Conservation (phyloP, 2,797 vertebrate genomes). For the Scyliorhinus canicula region DNA sequence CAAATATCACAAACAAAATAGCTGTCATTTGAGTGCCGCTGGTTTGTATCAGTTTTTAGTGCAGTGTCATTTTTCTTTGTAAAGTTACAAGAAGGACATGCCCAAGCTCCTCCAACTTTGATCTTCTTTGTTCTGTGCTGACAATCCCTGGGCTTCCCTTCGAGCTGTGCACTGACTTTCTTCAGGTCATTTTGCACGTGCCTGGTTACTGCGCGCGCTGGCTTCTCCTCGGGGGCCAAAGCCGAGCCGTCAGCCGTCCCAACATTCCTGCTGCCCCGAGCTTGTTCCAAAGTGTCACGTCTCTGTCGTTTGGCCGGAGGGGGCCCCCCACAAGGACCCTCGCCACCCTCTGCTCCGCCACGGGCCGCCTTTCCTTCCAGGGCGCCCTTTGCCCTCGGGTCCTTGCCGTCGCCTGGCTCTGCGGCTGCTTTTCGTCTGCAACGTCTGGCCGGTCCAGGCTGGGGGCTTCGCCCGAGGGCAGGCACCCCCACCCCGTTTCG, state of each 20-base stretch:
- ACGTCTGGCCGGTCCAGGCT: constrained; percentile 37
- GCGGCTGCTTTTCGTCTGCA: constrained; percentile 40
- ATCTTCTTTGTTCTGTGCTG: background rate
- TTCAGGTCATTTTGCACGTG: background rate
- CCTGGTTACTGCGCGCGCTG: background rate
- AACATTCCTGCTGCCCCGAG: constrained; percentile 37
- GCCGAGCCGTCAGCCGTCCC: background rate
- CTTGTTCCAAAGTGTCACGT: constrained; percentile 43
- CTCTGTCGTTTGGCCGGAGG: constrained; percentile 52
- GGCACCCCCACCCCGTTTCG: constrained; percentile 41
- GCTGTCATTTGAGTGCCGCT: constrained; percentile 52
- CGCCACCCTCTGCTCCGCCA: constrained; percentile 43
- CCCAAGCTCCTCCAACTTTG: background rate
- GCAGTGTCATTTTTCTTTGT: constrained; percentile 59
- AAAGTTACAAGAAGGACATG: constrained; percentile 53
- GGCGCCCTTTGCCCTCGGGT: constrained; percentile 42
- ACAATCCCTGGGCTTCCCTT: background rate
- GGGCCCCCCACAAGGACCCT: background rate
- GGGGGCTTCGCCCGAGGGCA: constrained; percentile 37
- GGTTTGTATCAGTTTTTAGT: constrained; percentile 63
- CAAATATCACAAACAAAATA: background rate
- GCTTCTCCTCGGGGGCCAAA: background rate
- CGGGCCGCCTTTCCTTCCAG: constrained; percentile 46
- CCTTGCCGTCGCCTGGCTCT: constrained; percentile 42
- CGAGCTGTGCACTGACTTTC: background rate